Conservation (phyloP, 2,888 invertebrate species). For the Hemithea aestivaria region DNA sequence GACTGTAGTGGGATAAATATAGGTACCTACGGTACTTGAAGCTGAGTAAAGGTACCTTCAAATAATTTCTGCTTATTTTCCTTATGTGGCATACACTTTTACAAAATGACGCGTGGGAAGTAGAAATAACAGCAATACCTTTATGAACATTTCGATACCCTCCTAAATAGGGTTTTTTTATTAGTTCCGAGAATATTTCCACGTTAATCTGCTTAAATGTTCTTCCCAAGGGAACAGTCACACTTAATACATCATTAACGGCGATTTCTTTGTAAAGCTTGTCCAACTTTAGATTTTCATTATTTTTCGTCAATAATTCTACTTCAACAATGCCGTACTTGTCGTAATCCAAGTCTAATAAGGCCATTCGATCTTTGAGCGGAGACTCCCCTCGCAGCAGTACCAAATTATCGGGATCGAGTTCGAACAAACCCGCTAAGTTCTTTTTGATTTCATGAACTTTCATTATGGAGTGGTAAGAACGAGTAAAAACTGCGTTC, state of each 20-base stretch:
- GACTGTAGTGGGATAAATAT: too few species aligned
- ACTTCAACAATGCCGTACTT: constrained; percentile 71
- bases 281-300: constrained; percentile 57
- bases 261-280: constrained; percentile 67
- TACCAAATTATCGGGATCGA: constrained; percentile 69
- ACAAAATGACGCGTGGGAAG: too few species aligned
- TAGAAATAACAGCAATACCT: constrained; percentile 54
- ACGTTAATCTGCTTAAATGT: constrained; percentile 65
- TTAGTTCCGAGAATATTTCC: constrained; percentile 68
- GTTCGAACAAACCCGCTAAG: constrained; percentile 77
- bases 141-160: constrained; percentile 87
- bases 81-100: too few species aligned
- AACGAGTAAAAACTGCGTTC: constrained; percentile 68
- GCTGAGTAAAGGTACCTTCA: too few species aligned
- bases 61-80: too few species aligned
- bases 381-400: constrained; percentile 66
- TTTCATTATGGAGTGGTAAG: constrained; percentile 73
- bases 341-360: constrained; percentile 68
- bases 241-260: constrained; percentile 64
- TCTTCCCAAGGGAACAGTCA: constrained; percentile 61
- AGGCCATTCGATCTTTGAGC: constrained; percentile 61
- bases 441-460: constrained; percentile 81
- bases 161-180: constrained; percentile 87
- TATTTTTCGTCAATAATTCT: constrained; percentile 63
- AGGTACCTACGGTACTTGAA: too few species aligned